Conservation (phyloP, 2,888 invertebrate genomes). For the Pemphredon lugubris region DNA sequence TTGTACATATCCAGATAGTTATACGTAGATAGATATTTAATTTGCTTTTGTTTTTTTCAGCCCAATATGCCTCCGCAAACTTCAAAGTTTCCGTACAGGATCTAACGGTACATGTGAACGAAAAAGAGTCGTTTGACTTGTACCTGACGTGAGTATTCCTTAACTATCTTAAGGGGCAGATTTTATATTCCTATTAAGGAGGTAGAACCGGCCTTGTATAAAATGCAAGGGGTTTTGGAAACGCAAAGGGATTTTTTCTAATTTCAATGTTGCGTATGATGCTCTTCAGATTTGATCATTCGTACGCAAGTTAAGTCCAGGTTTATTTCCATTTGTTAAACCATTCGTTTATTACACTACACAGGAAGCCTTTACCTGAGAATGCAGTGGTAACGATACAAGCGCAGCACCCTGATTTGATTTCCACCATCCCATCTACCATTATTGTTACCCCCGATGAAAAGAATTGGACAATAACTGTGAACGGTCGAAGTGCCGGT, state of each 20-base stretch:
- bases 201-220: too few relatives aligned
- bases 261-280: too few relatives aligned
- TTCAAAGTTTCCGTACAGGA: constrained; percentile 84
- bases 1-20: too few relatives aligned
- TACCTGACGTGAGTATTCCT: constrained; percentile 83
- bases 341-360: too few relatives aligned
- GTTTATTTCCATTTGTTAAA: too few relatives aligned
- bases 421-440: constrained; percentile 83
- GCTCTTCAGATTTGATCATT: too few relatives aligned
- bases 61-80: constrained; percentile 64
- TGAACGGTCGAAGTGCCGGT: constrained; percentile 86
- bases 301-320: too few relatives aligned
- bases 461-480: constrained; percentile 79
- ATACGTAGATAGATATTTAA: not conserved
- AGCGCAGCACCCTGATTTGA: constrained; percentile 85
- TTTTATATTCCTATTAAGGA: too few relatives aligned
- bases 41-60: constrained; percentile 45
- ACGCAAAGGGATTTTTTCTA: too few relatives aligned
- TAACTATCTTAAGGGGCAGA: not conserved
- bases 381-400: constrained; percentile 83
- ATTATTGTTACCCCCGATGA: constrained; percentile 80
- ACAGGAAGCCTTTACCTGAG: constrained; percentile 81
- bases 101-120: constrained; percentile 83
- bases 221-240: not conserved
- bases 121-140: constrained; percentile 83